phyloP scores from a whole-genome alignment of 1,140 invertebrate species.

The Apis dorsata region DNA sequence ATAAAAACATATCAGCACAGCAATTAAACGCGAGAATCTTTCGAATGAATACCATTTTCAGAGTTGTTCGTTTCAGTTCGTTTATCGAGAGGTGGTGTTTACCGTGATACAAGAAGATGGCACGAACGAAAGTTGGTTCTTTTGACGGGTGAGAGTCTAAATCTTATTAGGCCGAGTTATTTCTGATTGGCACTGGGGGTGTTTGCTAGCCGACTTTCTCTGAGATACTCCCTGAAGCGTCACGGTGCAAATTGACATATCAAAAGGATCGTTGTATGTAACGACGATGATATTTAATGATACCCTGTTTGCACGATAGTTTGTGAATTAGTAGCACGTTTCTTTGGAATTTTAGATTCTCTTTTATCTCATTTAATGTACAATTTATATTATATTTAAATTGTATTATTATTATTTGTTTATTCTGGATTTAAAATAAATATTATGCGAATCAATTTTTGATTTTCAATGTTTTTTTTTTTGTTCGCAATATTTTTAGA shows the following conservation, averaged over 20 bases:
- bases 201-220: slow-evolving; percentile 7
- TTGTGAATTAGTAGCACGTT: not conserved
- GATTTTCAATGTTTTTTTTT: not conserved
- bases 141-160: not conserved
- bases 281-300: slow-evolving; percentile 2
- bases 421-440: not conserved
- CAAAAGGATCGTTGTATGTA: not conserved
- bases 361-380: not conserved
- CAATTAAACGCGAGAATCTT: not conserved
- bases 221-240: not conserved
- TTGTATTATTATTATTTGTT: not conserved
- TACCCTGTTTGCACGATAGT: not conserved
- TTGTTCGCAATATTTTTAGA: no score
- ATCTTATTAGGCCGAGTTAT: slow-evolving; percentile 22
- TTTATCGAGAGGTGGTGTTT: not conserved
- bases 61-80: not conserved
- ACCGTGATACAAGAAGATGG: not conserved
- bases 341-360: no score
- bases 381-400: no score
- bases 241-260: not conserved
- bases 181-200: slow-evolving; percentile 13
- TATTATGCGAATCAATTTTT: not conserved
- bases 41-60: not conserved
- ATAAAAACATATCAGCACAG: not conserved
- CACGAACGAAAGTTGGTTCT: not conserved